Conservation (phyloP, 1,140 invertebrate species). For the Dreissena polymorpha region DNA sequence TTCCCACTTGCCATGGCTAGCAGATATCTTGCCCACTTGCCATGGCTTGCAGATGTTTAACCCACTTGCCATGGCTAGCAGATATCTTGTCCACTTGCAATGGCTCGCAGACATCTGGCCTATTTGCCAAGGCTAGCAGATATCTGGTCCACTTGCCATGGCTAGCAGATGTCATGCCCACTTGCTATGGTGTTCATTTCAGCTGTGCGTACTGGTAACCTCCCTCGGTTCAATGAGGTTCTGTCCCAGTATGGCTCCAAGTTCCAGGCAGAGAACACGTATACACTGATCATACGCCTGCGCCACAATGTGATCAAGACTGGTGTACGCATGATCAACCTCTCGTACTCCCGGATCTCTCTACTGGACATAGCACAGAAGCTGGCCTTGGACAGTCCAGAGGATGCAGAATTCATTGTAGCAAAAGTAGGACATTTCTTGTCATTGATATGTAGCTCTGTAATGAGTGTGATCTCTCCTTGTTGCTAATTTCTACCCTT, state of each 20-base stretch:
- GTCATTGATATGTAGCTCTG: no score
- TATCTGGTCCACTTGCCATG: no score
- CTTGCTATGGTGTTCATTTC: constrained; percentile 32
- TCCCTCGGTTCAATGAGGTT: constrained; percentile 96
- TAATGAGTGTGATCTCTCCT: no score
- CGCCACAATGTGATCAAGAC: constrained; percentile 99
- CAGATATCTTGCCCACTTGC: no score
- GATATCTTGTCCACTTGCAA: no score
- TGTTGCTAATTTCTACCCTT: no score
- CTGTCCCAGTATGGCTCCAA: constrained; percentile 86
- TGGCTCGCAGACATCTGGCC: no score
- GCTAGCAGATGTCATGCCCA: no score
- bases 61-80: no score
- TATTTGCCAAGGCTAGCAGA: no score
- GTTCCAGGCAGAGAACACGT: constrained; percentile 91
- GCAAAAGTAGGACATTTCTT: constrained; percentile 85
- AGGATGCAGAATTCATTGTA: constrained; percentile 99
- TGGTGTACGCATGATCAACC: constrained; percentile 96
- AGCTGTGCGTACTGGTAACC: constrained; percentile 96
- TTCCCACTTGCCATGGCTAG: no score
- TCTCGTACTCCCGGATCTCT: constrained; percentile 98
- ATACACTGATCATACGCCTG: constrained; percentile 93
- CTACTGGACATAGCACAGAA: constrained; percentile 96
- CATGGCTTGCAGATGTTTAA: no score
- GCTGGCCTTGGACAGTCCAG: constrained; percentile 94